Conservation (phyloP, 2,888 invertebrate species). For the Phasia obesa region DNA sequence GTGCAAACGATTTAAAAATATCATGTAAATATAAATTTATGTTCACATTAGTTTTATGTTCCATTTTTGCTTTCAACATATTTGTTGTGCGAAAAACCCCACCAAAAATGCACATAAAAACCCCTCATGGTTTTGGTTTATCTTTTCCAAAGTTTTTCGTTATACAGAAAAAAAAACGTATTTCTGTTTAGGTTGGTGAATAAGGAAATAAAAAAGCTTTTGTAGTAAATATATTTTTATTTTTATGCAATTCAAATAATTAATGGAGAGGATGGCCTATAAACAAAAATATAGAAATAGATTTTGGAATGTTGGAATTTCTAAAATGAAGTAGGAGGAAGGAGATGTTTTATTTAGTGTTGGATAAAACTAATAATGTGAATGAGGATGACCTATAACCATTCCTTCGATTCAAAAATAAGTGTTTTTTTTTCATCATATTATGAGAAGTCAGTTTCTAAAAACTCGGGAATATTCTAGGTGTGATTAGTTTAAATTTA, state of each 20-base stretch:
- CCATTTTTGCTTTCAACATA: background rate
- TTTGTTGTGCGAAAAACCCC: slow-evolving; percentile 1
- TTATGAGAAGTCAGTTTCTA: no score
- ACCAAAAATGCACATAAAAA: background rate
- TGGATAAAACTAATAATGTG: background rate
- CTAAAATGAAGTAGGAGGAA: background rate
- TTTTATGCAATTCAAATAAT: slow-evolving; percentile 37
- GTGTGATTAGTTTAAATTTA: no score
- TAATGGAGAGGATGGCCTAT: slow-evolving; percentile 47
- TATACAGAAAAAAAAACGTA: background rate
- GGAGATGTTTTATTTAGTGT: background rate
- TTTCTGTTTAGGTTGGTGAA: background rate
- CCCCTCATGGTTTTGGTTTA: background rate
- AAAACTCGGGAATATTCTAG: no score
- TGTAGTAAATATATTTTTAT: slow-evolving; percentile 3
- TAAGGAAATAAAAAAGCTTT: slow-evolving; percentile 32
- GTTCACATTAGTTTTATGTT: background rate
- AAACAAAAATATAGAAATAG: slow-evolving; percentile 13
- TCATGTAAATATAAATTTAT: slow-evolving; percentile 5
- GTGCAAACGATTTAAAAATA: background rate
- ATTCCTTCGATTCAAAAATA: no score
- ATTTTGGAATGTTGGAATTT: background rate
- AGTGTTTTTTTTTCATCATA: no score
- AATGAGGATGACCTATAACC: no score
- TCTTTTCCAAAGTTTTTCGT: background rate